A percentile compares a stretch with the other conserved stretches of the same genome.
Evolutionary conservation across 2,113 vertebrate genomes (phyloP).

Genomic region (Camelus bactrianus): DNA sequence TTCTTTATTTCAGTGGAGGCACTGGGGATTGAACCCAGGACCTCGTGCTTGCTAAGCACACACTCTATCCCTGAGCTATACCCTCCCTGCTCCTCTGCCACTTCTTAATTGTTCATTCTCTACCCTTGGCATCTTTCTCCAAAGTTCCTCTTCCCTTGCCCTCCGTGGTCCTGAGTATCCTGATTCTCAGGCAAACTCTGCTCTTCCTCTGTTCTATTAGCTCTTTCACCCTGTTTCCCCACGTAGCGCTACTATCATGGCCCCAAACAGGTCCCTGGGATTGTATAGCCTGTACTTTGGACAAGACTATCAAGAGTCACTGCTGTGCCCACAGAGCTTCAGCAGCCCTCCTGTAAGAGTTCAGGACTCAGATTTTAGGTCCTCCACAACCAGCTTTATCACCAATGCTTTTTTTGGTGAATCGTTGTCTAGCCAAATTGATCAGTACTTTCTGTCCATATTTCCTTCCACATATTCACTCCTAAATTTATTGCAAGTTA

Average conservation of each 20-base stretch:
- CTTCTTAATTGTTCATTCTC: neutral
- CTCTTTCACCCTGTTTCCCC: neutral
- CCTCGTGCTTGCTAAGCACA: too few relatives aligned
- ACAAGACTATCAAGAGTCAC: neutral
- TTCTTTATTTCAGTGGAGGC: too few relatives aligned
- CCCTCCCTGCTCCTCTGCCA: neutral
- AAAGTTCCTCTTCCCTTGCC: neutral
- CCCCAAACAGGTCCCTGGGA: neutral
- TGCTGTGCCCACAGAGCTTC: neutral
- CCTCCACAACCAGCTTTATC: neutral
- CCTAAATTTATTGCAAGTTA: neutral
- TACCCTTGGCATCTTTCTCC: neutral
- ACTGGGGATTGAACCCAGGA: too few relatives aligned
- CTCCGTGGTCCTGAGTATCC: neutral
- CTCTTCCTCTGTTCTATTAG: neutral
- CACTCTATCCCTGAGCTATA: too few relatives aligned
- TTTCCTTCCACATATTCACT: neutral
- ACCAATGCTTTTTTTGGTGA: neutral
- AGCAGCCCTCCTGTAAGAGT: rapidly evolving
- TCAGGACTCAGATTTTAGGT: neutral
- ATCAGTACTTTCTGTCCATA: neutral
- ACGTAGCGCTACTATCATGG: neutral
- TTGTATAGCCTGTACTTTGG: neutral
- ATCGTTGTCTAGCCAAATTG: neutral
- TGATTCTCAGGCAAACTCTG: neutral